Evolutionary conservation across 2,888 invertebrate genomes (phyloP).

Genomic region (Diaphora mendica): DNA sequence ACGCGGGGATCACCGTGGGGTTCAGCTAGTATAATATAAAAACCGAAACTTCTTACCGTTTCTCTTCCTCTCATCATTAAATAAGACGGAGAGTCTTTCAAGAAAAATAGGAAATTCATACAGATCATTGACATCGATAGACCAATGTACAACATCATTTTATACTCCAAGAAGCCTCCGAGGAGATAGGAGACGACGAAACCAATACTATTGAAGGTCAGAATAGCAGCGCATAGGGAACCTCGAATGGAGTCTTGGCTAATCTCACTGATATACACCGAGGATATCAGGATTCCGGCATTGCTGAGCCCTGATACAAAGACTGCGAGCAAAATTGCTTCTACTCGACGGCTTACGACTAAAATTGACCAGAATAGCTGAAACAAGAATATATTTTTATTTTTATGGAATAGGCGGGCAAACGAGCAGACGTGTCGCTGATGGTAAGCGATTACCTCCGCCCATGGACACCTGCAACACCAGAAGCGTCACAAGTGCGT

Average conservation of each 20-base stretch:
- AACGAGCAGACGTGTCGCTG: too few relatives aligned
- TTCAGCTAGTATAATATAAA: too few relatives aligned
- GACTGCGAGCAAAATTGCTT: slow-evolving; percentile 31
- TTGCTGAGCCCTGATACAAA: slow-evolving; percentile 43
- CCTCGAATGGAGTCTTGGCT: slow-evolving; percentile 53
- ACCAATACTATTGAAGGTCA: slow-evolving; percentile 44
- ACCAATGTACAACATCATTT: slow-evolving; percentile 39
- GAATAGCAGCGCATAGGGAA: slow-evolving; percentile 35
- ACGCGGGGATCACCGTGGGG: too few relatives aligned
- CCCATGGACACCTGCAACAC: too few relatives aligned
- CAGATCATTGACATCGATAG: slow-evolving; percentile 19
- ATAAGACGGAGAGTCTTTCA: slow-evolving; percentile 39
- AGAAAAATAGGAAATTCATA: slow-evolving; percentile 14
- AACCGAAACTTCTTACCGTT: slow-evolving; percentile 25
- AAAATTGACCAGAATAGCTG: slow-evolving; percentile 41
- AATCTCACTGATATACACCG: slow-evolving; percentile 48
- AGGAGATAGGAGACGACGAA: slow-evolving; percentile 40
- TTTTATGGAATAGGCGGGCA: too few relatives aligned
- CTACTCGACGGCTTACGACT: slow-evolving; percentile 34
- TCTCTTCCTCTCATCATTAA: slow-evolving; percentile 34
- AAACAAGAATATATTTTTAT: slow-evolving; percentile 7
- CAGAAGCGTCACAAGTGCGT: too few relatives aligned
- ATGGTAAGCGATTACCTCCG: too few relatives aligned
- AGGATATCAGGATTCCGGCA: slow-evolving; percentile 31
- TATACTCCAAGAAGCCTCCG: slow-evolving; percentile 36